These are phyloP conservation scores for Gopherus flavomarginatus DNA, from an alignment of 2,113 vertebrate genomes.

Conservation along the genomic window DNA sequence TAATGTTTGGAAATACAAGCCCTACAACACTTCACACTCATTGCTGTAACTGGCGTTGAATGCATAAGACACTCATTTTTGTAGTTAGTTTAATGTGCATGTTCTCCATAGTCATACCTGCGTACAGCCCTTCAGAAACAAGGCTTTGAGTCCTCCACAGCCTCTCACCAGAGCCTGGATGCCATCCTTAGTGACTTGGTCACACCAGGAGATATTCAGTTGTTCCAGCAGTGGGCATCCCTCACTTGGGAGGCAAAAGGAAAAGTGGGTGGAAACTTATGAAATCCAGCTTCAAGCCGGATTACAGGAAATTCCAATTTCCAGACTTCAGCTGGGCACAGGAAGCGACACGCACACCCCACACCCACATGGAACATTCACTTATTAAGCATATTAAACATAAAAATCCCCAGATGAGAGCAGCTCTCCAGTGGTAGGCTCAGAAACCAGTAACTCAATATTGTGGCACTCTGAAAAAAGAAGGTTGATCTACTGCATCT, in stretches of 20 bases:
- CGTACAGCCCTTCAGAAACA: constrained; percentile 97
- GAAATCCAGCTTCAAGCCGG: neutral
- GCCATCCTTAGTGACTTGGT: constrained; percentile 98
- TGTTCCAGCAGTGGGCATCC: constrained; percentile 97
- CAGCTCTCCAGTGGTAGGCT: neutral
- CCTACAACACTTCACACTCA: fast-evolving
- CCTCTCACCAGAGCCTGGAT: constrained; percentile 95
- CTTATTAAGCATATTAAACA: neutral
- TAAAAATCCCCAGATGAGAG: neutral
- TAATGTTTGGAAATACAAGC: neutral
- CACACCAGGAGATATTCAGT: constrained; percentile 98
- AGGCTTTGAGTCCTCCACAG: constrained; percentile 91
- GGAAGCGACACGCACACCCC: neutral
- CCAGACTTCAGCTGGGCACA: neutral
- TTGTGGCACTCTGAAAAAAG: neutral
- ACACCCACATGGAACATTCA: fast-evolving
- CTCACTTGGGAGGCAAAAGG: constrained; percentile 83
- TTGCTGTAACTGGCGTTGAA: no score
- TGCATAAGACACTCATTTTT: neutral
- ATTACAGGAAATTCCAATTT: neutral
- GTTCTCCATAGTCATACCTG: constrained; percentile 80
- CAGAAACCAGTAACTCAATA: neutral
- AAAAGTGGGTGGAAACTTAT: neutral
- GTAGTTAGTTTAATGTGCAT: fast-evolving
- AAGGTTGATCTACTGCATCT: fast-evolving